Evolutionary conservation across 30 jellyfish, hydroid and myxozoan species (phyloP), one percentile per base, ranked within the genome.

Genomic region (Aurelia aurita): DNA sequence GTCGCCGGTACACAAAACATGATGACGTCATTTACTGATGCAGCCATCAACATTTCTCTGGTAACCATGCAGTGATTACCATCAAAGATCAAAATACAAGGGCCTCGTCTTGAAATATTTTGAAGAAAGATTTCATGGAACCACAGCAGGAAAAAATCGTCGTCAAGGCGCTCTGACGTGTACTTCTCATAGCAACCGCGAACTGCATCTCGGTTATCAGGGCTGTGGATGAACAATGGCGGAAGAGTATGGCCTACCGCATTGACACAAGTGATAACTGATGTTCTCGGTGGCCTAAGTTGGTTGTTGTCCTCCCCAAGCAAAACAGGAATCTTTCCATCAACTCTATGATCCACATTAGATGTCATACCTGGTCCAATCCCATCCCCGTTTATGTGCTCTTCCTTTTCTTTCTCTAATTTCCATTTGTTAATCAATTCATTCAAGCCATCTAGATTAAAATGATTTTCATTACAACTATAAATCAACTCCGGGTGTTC

Each of bases 1-100:
- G 54, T 35, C 35, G 89, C 89, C 34, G 89, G 89, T 9, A 78
- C 66, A 54, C 89, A 78, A 63, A 78, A 78, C 89, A 78, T 60
- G n/a, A 78, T 63, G 13, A 78, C 89, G 43, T 78, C 89, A 44
- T 61, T 63, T 27, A 78, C 75, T 0, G 89, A 69, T n/a, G 89
- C 89, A 20, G 80, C 80, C 80, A 78, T 51, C 14, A 78, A 57
- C 65, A 78, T 46, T 44, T 78, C 89, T 23, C 75, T 62, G 29
- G 89, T 78, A 9, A 78, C 80, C 21, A 60, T 44, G 70, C 80
- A 78, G 31, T 78, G 61, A 22, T 46, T 46, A 5, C 89, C 89
- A 66, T 78, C 89, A 19, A 34, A 78, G 9, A 78, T 60, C 14
- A 78, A 65, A 44, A 78, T 55, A 23, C 80, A 78, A 0, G 89